A percentile compares a stretch with the other conserved stretches of the same genome.
Conservation (phyloP, 1,140 invertebrate genomes). For the Ylistrum balloti region DNA sequence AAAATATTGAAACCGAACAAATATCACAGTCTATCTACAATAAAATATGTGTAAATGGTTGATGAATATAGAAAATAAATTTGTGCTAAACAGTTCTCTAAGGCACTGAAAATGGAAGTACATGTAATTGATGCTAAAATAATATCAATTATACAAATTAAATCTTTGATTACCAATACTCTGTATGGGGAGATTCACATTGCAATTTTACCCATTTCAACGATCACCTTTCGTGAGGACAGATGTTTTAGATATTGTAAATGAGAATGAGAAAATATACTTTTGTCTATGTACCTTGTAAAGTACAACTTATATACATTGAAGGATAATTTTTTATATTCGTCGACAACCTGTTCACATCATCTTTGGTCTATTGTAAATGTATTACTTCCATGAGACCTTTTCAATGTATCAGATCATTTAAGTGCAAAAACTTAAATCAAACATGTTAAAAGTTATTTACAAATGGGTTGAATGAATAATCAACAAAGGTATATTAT, state of each 20-base stretch:
- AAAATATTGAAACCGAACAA: not conserved
- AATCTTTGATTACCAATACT: not conserved
- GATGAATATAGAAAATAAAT: not conserved
- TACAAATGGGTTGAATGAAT: not conserved
- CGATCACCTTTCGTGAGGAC: not conserved
- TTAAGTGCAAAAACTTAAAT: too few species aligned
- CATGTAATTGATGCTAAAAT: not conserved
- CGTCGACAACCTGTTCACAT: too few species aligned
- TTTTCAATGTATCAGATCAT: too few species aligned
- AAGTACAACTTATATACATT: too few species aligned
- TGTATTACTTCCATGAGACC: too few species aligned
- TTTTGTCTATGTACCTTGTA: not conserved
- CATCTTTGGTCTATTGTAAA: too few species aligned
- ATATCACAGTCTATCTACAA: slow-evolving; percentile 28
- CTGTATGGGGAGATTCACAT: not conserved
- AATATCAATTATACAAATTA: not conserved
- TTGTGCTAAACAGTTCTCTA: not conserved
- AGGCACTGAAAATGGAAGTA: not conserved
- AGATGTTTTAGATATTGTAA: not conserved
- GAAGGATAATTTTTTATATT: too few species aligned
- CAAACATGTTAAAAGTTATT: not conserved
- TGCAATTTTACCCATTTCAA: not conserved
- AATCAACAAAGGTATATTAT: not conserved
- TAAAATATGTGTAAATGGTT: not conserved
- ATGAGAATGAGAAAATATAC: not conserved